phyloP scores from a whole-genome alignment of 1,140 invertebrate genomes.

The Probaryconus sp. region DNA sequence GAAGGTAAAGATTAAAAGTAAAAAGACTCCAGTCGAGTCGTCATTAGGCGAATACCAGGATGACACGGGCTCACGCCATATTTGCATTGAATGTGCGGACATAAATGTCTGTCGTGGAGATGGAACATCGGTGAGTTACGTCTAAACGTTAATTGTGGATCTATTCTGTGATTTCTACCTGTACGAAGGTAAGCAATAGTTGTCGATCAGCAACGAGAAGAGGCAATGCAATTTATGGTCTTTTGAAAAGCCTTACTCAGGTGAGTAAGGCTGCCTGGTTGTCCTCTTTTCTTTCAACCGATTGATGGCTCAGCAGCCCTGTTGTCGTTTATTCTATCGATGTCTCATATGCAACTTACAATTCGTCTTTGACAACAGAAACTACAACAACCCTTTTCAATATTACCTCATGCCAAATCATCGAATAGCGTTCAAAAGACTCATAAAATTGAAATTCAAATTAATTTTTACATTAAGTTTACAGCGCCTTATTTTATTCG shows the following conservation, averaged over 20 bases:
- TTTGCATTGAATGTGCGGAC: constrained; percentile 68
- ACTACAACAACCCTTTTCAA: too few relatives aligned
- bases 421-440: too few relatives aligned
- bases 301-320: constrained; percentile 28
- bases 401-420: too few relatives aligned
- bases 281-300: constrained; percentile 33
- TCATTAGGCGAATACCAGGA: constrained; percentile 62
- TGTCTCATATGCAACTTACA: constrained; percentile 30
- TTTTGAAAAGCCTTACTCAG: constrained; percentile 53
- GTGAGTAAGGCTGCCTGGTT: constrained; percentile 27
- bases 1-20: constrained; percentile 32
- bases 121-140: constrained; percentile 64
- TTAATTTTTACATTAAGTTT: too few relatives aligned
- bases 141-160: constrained; percentile 69
- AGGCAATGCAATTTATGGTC: constrained; percentile 64
- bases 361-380: constrained; percentile 15
- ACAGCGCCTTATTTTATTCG: too few relatives aligned
- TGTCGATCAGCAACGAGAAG: constrained; percentile 65
- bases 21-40: constrained; percentile 56
- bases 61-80: constrained; percentile 60
- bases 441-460: too few relatives aligned
- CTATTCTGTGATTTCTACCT: constrained; percentile 65
- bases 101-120: constrained; percentile 63
- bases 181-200: constrained; percentile 56
- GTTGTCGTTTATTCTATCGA: constrained; percentile 39